Evolutionary conservation across 92 coral and sea anemone genomes (phyloP).

Genomic region (Porites cylindrica): DNA sequence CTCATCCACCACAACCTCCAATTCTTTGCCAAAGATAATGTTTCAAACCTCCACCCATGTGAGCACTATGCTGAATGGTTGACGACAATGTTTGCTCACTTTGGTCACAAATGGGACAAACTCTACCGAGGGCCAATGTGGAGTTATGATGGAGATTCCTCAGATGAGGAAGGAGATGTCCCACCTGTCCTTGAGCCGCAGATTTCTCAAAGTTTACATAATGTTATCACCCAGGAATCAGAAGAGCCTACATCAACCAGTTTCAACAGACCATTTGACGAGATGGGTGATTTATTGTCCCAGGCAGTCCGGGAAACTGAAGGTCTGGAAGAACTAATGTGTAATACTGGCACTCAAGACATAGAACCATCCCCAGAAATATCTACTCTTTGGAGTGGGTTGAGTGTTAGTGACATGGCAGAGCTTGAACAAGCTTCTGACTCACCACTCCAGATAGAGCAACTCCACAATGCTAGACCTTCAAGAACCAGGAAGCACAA

Average conservation of each 20-base stretch:
- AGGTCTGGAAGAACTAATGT: neutral
- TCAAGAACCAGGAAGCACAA: neutral
- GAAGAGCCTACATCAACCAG: too few relatives aligned
- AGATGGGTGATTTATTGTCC: neutral
- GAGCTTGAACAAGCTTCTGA: neutral
- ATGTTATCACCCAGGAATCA: too few relatives aligned
- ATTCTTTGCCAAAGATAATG: slow-evolving; percentile 1
- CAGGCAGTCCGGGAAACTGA: neutral
- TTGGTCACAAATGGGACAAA: slow-evolving; percentile 1
- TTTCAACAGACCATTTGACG: too few relatives aligned
- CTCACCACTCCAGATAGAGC: neutral
- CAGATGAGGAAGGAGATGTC: neutral
- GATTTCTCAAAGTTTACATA: too few relatives aligned
- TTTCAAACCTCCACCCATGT: neutral
- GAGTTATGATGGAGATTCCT: neutral
- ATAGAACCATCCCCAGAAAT: slow-evolving; percentile 19
- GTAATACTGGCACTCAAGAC: slow-evolving; percentile 27
- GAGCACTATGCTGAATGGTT: neutral
- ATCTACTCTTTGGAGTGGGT: slow-evolving; percentile 44
- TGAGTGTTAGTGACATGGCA: neutral
- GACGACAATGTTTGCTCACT: neutral
- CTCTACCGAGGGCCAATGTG: neutral
- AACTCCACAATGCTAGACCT: neutral
- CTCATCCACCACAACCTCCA: neutral
- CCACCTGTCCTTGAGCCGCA: neutral